phyloP scores from a whole-genome alignment of 2,113 vertebrate genomes.

The Colius striatus region DNA sequence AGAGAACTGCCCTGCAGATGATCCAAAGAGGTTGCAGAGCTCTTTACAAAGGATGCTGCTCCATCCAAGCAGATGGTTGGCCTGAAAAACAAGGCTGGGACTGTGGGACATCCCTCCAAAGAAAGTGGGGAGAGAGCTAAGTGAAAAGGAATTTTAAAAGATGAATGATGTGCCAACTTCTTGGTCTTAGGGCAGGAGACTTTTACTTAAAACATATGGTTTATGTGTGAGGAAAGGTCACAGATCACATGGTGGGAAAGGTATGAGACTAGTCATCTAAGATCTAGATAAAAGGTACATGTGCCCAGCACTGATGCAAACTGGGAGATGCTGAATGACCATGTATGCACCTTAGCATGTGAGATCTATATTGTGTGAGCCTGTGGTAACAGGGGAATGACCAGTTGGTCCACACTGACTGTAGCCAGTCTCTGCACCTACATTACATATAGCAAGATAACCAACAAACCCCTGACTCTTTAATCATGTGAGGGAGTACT shows the following conservation, averaged over 20 bases:
- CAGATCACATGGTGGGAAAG: neutral
- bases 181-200: neutral
- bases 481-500: neutral
- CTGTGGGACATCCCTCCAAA: neutral
- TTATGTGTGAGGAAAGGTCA: neutral
- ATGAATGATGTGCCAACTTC: neutral
- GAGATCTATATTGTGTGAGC: neutral
- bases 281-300: neutral
- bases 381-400: neutral
- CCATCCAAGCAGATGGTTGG: neutral
- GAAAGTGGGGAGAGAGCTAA: neutral
- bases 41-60: constrained; percentile 1
- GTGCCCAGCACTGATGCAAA: neutral
- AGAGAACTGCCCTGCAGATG: neutral
- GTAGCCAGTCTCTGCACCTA: neutral
- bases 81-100: neutral
- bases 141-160: constrained; percentile 8
- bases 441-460: neutral
- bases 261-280: neutral
- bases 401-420: neutral
- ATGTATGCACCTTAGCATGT: neutral
- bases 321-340: neutral
- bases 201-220: neutral
- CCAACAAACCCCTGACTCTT: neutral
- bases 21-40: neutral